Evolutionary conservation across 2,113 vertebrate species (phyloP).

Genomic region (Morone chrysops): DNA sequence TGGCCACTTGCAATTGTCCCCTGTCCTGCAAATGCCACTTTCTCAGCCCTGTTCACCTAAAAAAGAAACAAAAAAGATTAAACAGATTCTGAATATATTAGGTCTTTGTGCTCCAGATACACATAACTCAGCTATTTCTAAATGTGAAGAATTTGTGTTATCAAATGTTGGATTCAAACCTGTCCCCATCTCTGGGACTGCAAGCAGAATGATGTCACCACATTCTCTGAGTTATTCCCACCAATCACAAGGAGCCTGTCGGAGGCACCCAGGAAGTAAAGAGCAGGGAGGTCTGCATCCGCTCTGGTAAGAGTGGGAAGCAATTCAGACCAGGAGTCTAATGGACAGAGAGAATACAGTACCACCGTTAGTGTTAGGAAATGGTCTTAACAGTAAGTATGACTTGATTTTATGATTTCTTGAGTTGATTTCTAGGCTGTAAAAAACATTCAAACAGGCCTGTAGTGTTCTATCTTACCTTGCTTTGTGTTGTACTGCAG

Average conservation of each 20-base stretch:
- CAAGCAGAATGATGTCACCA: conserved; percentile 81
- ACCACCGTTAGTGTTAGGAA: not conserved
- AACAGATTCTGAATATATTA: not conserved
- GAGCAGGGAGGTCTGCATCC: conserved; percentile 78
- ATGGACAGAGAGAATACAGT: conserved; percentile 16
- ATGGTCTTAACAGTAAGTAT: not conserved
- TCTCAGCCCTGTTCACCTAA: conserved; percentile 67
- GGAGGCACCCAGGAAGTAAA: conserved; percentile 83
- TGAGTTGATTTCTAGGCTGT: not conserved
- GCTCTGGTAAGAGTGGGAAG: conserved; percentile 83
- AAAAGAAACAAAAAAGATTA: not conserved
- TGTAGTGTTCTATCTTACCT: conserved; percentile 60
- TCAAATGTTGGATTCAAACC: conserved; percentile 30
- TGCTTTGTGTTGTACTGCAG: conserved; percentile 79
- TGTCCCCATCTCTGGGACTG: conserved; percentile 78
- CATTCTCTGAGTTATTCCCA: conserved; percentile 80
- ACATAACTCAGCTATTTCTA: not conserved
- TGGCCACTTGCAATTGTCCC: conserved; percentile 70
- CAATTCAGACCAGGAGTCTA: conserved; percentile 85
- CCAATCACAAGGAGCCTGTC: conserved; percentile 84
- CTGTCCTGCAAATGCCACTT: conserved; percentile 81
- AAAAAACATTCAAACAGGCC: not conserved
- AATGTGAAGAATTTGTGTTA: not conserved
- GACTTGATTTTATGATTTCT: not conserved
- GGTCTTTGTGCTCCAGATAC: not conserved